Evolutionary conservation across 1,140 invertebrate genomes (phyloP), one percentile per base, ranked within the genome.

Genomic region (Sinella curviseta): DNA sequence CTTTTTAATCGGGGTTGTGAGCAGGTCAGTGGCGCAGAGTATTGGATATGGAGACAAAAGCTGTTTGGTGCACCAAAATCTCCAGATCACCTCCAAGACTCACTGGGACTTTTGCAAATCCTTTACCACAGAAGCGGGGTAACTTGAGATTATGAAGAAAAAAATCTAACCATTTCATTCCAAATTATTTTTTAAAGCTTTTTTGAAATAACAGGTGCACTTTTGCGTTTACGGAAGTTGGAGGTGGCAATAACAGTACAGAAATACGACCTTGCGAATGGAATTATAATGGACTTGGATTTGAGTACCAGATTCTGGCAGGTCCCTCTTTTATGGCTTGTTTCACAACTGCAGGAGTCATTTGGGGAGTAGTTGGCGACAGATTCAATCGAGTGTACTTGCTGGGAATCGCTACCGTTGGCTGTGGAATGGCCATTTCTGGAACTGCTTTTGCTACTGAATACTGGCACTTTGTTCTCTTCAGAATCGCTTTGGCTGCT

Each of bases 271-370:
- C n/a, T 84, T 97, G 96, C 86, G 93, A 95, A 84, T 97, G 95
- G 94, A 93, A 94, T 85, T 96, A 96, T 88, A 96, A 95, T 86
- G 96, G 96, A 0, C 89, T 96, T 55, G 96, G 96, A 0, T 88
- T 96, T 35, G 93, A 96, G 84, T 97, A 97, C 87, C 95, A 97
- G 88, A 91, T 97, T 81, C 87, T 97, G 39, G 95, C 95, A 0
- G 96, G 96, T 0, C 96, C 96, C 0, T 93, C 93, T 81, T 97
- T 96, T 87, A 96, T 97, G 84, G 91, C 94, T 16, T 93, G 96
- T 28, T 97, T 94, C 86, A 97, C 95, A 0, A 89, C 97, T 33
- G 91, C 92, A 24, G 95, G 95, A 1, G 91, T 97, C 16, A 89
- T 94, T 76, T 89, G 97, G 82, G 95, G 95, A n/a, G 89, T 95